Conservation (phyloP, 2,113 vertebrate species). For the Solea solea region DNA sequence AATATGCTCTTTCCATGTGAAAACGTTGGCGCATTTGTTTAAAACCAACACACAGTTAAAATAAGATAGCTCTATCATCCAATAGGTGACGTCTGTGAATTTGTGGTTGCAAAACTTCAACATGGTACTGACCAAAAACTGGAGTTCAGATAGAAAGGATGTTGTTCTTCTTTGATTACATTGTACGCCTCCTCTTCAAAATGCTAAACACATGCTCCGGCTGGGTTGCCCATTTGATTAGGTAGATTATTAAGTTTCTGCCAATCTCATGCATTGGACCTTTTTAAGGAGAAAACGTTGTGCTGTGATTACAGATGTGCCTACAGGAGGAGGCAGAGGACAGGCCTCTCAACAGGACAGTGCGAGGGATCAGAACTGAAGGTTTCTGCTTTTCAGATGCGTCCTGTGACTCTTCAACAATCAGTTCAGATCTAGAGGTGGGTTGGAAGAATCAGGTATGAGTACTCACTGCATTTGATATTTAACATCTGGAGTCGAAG, state of each 20-base stretch:
- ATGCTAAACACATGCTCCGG: too few relatives aligned
- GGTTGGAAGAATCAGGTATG: conserved; percentile 11
- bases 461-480: too few relatives aligned
- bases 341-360: neutral
- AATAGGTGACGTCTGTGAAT: too few relatives aligned
- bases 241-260: too few relatives aligned
- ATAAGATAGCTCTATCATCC: too few relatives aligned
- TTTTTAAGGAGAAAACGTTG: neutral
- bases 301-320: conserved; percentile 59
- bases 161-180: too few relatives aligned
- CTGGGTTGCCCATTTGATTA: too few relatives aligned
- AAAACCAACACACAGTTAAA: neutral
- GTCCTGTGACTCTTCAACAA: conserved; percentile 73
- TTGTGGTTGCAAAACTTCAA: too few relatives aligned
- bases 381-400: conserved; percentile 73
- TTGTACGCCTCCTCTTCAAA: neutral
- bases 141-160: too few relatives aligned
- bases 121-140: too few relatives aligned
- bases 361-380: conserved; percentile 62
- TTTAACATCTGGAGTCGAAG: too few relatives aligned
- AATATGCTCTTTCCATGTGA: neutral
- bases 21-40: neutral
- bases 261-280: too few relatives aligned
- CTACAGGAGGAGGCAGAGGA: conserved; percentile 51
- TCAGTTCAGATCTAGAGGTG: conserved; percentile 86